Base-by-base conservation (phyloP, 2,113 vertebrate genomes). In the Otocyon megalotis region DNA sequence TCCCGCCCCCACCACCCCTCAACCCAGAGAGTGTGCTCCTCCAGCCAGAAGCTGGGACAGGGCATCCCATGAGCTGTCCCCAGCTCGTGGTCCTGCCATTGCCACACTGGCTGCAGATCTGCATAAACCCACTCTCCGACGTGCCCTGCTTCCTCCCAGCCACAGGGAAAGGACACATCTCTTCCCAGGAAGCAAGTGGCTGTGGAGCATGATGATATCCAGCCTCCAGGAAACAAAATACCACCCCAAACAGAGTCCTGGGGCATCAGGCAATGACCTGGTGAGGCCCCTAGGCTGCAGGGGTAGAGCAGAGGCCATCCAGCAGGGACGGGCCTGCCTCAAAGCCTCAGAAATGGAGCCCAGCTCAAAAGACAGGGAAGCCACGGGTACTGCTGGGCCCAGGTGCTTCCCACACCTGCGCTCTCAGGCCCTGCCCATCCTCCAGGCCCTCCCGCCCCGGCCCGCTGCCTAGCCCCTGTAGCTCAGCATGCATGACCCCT, bases 311-410 rank as follows among this genome's bases (percentile, higher is more conserved):
- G 50, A 35, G 63, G 28, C 53, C 2, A 24, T n/a, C 5, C 2
- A 17, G 26, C 14, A 12, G 11, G n/a, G n/a, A 28, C 9, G 2
- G 11, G 26, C 15, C 5, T 16, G 12, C 28, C 17, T 15, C 0
- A 5, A 43, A 32, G 69, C 16, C 54, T 12, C 35, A 58, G 53
- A 8, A 58, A 20, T 1, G 28, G 12, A 88, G 69, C 17, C 35
- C 11, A 2, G n/a, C 56, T 60, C n/a, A 35, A 3, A 8, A 3
- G 80, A n/a, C 17, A 26, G 22, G 8, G 35, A 71, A 48, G 37
- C 35, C 11, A 4, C 3, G 35, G 35, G 43, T 1, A 8, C 3
- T 0, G 3, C 2, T 3, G 17, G 32, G 67, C 32, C 16, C 14
- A 32, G 14, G n/a, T 3, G 32, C 17, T 71, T 20, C 67, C 69